Evolutionary conservation across 2,797 vertebrate genomes (phyloP).

Genomic region (Lacerta viridis): DNA sequence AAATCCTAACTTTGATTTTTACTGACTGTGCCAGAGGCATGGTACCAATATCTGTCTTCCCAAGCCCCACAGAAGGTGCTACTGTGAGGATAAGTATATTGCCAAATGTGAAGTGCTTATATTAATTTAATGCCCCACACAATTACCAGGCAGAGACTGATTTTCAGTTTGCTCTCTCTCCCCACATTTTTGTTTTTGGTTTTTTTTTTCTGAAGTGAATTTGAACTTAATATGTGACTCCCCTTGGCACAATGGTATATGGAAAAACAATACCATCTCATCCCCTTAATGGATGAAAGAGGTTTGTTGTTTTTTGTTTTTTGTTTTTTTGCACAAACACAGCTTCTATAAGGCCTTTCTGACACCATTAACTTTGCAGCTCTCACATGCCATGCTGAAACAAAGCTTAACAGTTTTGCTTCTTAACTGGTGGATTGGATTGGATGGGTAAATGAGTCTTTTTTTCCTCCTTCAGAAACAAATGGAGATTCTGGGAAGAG

Average conservation of each 20-base stretch:
- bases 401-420: conserved; percentile 23
- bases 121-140: conserved; percentile 19
- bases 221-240: background rate
- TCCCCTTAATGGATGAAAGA: conserved; percentile 6
- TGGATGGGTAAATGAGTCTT: conserved; percentile 10
- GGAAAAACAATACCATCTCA: conserved; percentile 8
- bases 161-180: background rate
- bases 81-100: conserved; percentile 8
- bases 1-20: background rate
- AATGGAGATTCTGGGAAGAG: conserved; percentile 28
- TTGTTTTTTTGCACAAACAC: conserved; percentile 18
- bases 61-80: too few species aligned
- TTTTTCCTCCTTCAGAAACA: background rate
- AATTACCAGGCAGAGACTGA: background rate
- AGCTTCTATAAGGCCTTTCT: conserved; percentile 12
- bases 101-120: conserved; percentile 1
- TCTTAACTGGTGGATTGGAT: conserved; percentile 14
- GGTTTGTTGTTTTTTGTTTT: fast-evolving
- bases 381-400: conserved; percentile 5
- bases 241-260: background rate
- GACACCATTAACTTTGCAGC: conserved; percentile 24
- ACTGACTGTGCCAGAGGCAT: too few species aligned
- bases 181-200: too few species aligned
- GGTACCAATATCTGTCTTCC: background rate
- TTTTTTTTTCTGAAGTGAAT: background rate